Base-by-base conservation (phyloP, 2,797 vertebrate genomes). In the Tadarida brasiliensis region DNA sequence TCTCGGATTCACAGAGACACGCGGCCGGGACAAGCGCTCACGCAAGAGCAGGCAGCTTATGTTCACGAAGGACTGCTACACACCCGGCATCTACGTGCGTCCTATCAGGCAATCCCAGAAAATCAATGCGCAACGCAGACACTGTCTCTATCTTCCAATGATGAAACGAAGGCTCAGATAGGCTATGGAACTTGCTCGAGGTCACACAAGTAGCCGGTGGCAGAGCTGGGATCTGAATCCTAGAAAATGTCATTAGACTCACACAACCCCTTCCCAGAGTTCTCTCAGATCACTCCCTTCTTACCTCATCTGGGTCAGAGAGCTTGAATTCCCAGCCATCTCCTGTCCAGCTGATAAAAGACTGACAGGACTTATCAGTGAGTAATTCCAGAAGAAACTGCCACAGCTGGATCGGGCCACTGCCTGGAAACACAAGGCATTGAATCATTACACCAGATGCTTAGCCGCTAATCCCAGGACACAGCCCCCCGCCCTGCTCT, bases 291-390 rank as follows among this genome's bases (percentile, higher is more conserved):
- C 49, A 2, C 47, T 68, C 82, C 63, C 59, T 90, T 51, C 94
- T 88, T 98, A 99, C 99, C 99, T 99, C 99, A 7, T 99, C 99
- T 76, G 99, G 99, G 98, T 99, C 99, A 0, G 99, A 99, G 39
- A 99, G 99, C 97, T 99, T 99, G 98, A 99, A 99, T 98, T 99
- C 99, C 99, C 99, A 99, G 98, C 99, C 99, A 39, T 99, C 99
- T n/a, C 99, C 99, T 26, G 99, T 99, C 99, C 99, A 99, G 98
- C 99, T 99, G 99, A 99, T 99, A 98, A 99, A 99, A 97, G 99
- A 99, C 98, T 99, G 99, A 98, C 99, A 99, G 87, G 99, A 99
- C 98, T 99, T 99, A 99, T 99, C 99, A 87, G 99, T 99, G 98
- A 99, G 99, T 96, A 99, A 99, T 98, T 99, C 99, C 98, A 99